Percentiles rank a stretch among this genome's conserved stretches.
phyloP scores from a whole-genome alignment of 2,113 vertebrate species.

The Chaetorhynchus papuensis region DNA sequence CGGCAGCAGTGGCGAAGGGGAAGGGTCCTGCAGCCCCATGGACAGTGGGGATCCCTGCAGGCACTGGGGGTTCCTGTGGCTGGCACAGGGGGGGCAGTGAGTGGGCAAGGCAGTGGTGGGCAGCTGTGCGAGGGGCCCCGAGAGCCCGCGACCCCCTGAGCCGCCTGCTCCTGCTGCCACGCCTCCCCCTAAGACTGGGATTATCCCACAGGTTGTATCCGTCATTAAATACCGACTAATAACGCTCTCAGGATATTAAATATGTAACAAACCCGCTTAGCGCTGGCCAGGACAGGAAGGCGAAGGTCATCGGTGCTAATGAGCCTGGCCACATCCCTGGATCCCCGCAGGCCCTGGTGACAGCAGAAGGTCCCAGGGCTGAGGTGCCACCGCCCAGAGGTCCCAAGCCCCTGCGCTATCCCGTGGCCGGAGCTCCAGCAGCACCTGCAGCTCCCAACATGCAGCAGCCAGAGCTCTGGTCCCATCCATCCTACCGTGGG shows the following conservation, averaged over 20 bases:
- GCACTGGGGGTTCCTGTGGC: background rate
- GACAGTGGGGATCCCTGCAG: background rate
- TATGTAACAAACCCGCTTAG: constrained; percentile 64
- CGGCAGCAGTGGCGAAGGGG: fast-evolving
- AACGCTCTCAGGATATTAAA: constrained; percentile 64
- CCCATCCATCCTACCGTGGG: fast-evolving
- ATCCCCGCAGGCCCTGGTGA: fast-evolving
- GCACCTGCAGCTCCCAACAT: fast-evolving
- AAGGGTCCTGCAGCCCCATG: fast-evolving
- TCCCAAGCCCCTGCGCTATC: fast-evolving
- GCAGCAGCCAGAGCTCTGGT: background rate
- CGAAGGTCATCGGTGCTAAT: constrained; percentile 29
- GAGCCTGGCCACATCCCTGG: background rate
- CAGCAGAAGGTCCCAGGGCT: background rate
- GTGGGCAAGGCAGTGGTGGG: background rate
- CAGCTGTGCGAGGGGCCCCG: background rate
- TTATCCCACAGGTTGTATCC: constrained; percentile 61
- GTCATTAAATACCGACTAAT: constrained; percentile 53
- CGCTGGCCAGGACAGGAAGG: background rate
- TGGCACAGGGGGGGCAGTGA: fast-evolving
- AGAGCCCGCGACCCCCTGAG: background rate
- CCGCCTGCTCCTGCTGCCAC: fast-evolving
- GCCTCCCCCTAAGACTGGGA: background rate
- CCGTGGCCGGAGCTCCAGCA: background rate
- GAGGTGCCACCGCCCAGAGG: fast-evolving